Base-by-base conservation (phyloP, 2,797 vertebrate species). In the Tenualosa thibaudeaui region DNA sequence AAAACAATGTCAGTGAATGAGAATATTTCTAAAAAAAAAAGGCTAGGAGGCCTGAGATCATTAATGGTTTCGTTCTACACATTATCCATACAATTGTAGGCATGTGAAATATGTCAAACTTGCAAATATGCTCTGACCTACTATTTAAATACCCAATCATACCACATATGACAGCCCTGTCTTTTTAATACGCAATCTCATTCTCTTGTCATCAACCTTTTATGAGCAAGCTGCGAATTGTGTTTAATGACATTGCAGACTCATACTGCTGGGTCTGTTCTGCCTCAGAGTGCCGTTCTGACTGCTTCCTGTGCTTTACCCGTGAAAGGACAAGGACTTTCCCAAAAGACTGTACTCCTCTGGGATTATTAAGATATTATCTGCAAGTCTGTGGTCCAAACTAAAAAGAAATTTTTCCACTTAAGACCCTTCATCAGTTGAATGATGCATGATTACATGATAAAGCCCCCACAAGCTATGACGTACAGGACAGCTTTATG, bases 61-160 rank as follows among this genome's bases (percentile, higher is more conserved):
- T 62, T 24, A 24, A 24, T 24, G n/a, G 6, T 7, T 65, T 24
- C 24, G 10, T 3, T 26, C n/a, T 37, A 68, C 24, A 68, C 13
- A 68, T 37, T 65, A 31, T 24, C 22, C 60, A 24, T 65, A 9
- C 3, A 1, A 65, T 65, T 10, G 62, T 37, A 68, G 24, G 26
- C 62, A 68, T 68, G 62, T 68, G 62, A 37, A 68, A 68, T 37
- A 13, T 68, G 26, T 68, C 12, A 62, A 62, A 62, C 60, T 62
- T 26, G 60, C 60, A 8, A 26, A 3, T 60, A 24, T 5, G 62
- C 62, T 68, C 31, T 31, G 13, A 68, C 24, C 62, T 68, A 12
- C 10, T 4, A 13, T 68, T 3, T 65, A 13, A 26, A 31, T 15
- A 68, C 13, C 31, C 13, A 37, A 26, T 68, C 5, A 31, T 31